Evolutionary conservation across 2,888 invertebrate species (phyloP).

Genomic region (Sminthurides aquaticus): DNA sequence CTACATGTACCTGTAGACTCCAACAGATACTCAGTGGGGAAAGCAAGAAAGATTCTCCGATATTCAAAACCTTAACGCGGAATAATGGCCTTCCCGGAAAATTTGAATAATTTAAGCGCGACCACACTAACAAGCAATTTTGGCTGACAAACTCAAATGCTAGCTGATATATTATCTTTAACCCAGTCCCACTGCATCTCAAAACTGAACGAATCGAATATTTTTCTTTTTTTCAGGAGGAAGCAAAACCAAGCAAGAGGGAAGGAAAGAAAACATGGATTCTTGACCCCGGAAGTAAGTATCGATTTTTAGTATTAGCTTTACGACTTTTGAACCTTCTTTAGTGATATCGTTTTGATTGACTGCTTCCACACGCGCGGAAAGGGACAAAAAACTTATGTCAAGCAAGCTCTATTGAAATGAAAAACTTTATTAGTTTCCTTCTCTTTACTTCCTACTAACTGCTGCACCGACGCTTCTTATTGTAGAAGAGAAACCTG

Average conservation of each 20-base stretch:
- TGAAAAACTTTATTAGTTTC: no score
- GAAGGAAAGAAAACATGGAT: constrained; percentile 68
- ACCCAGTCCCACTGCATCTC: not conserved
- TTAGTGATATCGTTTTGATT: not conserved
- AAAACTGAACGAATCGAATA: not conserved
- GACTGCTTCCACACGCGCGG: no score
- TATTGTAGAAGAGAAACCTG: no score
- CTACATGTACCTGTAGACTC: no score
- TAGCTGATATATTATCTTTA: not conserved
- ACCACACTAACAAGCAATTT: not conserved
- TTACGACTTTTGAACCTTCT: not conserved
- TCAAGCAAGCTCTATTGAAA: no score
- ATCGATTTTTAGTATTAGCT: not conserved
- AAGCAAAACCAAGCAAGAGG: constrained; percentile 45
- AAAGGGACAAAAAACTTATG: no score
- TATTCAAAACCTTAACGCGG: no score
- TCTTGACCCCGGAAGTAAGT: constrained; percentile 69
- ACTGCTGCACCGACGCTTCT: no score
- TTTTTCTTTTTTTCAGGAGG: constrained; percentile 38
- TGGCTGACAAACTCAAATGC: not conserved
- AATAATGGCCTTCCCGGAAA: no score
- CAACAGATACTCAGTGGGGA: no score
- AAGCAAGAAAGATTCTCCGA: no score
- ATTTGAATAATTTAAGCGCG: not conserved
- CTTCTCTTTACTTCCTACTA: no score